Conservation (phyloP, 2,113 vertebrate species). For the Centropus bengalensis region DNA sequence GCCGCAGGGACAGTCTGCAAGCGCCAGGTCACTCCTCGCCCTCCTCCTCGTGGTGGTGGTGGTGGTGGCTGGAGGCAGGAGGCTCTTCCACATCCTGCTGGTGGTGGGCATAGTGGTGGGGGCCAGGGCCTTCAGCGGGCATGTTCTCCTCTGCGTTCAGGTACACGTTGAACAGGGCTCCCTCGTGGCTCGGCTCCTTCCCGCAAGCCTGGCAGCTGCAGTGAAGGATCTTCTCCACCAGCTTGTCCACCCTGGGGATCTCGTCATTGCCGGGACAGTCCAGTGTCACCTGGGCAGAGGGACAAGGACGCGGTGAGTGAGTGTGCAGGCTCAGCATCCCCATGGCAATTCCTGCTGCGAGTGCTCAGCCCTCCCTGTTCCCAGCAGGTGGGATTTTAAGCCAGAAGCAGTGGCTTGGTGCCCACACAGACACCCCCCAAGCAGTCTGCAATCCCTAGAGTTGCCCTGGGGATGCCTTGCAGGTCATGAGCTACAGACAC, state of each 20-base stretch:
- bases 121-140: conserved; percentile 59
- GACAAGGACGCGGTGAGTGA: neutral
- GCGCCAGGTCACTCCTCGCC: conserved; percentile 58
- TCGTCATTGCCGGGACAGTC: conserved; percentile 90
- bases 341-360: rapidly evolving
- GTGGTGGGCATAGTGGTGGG: conserved; percentile 63
- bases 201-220: conserved; percentile 98
- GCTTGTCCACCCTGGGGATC: conserved; percentile 89
- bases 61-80: conserved; percentile 39
- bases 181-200: conserved; percentile 90
- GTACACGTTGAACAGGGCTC: conserved; percentile 88
- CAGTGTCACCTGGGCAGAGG: conserved; percentile 84
- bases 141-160: conserved; percentile 83
- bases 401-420: neutral
- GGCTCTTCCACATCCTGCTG: conserved; percentile 44
- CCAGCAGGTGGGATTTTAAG: neutral
- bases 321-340: rapidly evolving
- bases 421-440: rapidly evolving
- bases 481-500: neutral
- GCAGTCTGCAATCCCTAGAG: neutral
- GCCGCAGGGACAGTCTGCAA: neutral
- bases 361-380: neutral
- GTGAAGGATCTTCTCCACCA: conserved; percentile 94
- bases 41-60: conserved; percentile 60
- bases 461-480: rapidly evolving